Conservation (phyloP, 2,888 invertebrate genomes). For the Altica lythri region DNA sequence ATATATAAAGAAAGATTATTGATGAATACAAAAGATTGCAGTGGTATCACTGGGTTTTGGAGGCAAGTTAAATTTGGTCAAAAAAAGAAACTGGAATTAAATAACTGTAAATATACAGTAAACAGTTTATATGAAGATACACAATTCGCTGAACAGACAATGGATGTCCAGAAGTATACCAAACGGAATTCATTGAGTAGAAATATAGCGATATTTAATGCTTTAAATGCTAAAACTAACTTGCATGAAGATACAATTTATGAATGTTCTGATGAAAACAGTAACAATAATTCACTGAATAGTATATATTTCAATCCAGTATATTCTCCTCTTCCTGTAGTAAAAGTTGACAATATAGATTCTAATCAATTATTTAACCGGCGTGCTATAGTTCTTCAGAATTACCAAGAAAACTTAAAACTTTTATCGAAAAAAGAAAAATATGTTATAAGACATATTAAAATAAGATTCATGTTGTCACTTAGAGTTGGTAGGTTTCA, state of each 20-base stretch:
- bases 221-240: conserved; percentile 50
- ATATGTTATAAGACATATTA: conserved; percentile 67
- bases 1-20: conserved; percentile 49
- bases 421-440: conserved; percentile 59
- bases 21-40: conserved; percentile 32
- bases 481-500: conserved; percentile 65
- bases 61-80: conserved; percentile 40
- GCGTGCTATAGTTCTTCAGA: conserved; percentile 6
- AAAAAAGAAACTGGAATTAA: conserved; percentile 34
- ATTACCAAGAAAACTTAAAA: conserved; percentile 29
- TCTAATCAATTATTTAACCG: conserved; percentile 33
- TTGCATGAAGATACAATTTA: conserved; percentile 55
- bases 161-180: conserved; percentile 13
- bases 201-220: conserved; percentile 50
- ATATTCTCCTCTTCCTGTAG: conserved; percentile 38
- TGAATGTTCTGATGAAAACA: conserved; percentile 55
- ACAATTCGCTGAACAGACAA: conserved; percentile 16
- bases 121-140: conserved; percentile 44
- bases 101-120: conserved; percentile 45
- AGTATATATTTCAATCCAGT: conserved; percentile 54
- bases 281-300: conserved; percentile 45
- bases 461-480: conserved; percentile 70
- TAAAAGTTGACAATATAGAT: conserved; percentile 40
- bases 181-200: conserved; percentile 38
- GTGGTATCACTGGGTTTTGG: conserved; percentile 40